Conservation (phyloP, 2,888 invertebrate genomes). For the Prosopocoilus inquinatus region DNA sequence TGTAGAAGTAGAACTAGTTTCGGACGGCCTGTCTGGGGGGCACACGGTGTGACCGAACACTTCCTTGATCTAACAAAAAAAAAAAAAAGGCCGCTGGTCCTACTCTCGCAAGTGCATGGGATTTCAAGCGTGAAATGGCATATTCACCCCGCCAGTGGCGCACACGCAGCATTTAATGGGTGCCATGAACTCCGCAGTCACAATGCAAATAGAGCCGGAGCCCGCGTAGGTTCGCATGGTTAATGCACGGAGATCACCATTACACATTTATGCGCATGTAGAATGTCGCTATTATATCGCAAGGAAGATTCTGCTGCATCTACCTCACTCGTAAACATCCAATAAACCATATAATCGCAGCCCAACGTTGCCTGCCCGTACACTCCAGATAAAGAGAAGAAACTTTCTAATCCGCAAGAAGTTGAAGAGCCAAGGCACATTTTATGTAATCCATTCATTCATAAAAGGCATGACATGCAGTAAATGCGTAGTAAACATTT, state of each 20-base stretch:
- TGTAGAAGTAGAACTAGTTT: slow-evolving; percentile 19
- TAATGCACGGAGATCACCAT: background rate
- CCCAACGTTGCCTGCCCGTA: too few relatives aligned
- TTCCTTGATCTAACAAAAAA: slow-evolving; percentile 20
- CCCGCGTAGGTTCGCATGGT: background rate
- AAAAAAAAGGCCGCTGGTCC: slow-evolving; percentile 7
- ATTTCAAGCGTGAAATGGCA: slow-evolving; percentile 30
- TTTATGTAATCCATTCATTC: too few relatives aligned
- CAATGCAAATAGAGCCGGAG: background rate
- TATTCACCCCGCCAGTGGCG: slow-evolving; percentile 26
- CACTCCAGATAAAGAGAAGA: too few relatives aligned
- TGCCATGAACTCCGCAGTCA: slow-evolving; percentile 6
- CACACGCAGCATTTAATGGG: background rate
- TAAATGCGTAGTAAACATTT: too few relatives aligned
- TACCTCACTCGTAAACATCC: too few relatives aligned
- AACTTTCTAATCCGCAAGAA: too few relatives aligned
- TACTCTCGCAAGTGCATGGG: slow-evolving; percentile 20
- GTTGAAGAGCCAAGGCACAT: too few relatives aligned
- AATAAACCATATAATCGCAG: too few relatives aligned
- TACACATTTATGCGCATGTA: background rate
- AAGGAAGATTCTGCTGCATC: too few relatives aligned
- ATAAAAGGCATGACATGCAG: too few relatives aligned
- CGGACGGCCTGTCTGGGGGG: slow-evolving; percentile 11
- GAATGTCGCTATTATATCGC: too few relatives aligned
- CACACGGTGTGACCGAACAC: slow-evolving; percentile 18